Evolutionary conservation across 2,113 vertebrate genomes (phyloP).

Genomic region (Dasyurus viverrinus): DNA sequence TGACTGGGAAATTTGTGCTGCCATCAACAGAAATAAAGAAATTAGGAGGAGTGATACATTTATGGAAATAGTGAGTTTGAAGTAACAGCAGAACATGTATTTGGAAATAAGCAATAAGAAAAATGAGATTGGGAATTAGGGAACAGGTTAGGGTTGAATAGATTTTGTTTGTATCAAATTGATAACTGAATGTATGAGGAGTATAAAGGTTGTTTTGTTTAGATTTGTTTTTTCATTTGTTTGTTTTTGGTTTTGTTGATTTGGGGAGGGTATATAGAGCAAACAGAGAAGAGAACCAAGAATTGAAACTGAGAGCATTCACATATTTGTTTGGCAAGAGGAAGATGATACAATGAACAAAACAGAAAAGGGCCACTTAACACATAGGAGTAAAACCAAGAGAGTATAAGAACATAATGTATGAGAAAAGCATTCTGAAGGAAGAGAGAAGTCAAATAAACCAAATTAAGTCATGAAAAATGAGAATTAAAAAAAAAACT

Average conservation of each 20-base stretch:
- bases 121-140: neutral
- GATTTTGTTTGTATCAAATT: neutral
- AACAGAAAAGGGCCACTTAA: neutral
- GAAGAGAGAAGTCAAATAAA: neutral
- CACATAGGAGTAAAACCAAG: neutral
- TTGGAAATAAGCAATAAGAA: neutral
- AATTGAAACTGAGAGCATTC: neutral
- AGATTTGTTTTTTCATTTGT: neutral
- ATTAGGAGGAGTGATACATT: neutral
- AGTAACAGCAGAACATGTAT: neutral
- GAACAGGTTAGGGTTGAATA: neutral
- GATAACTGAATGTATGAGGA: neutral
- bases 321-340: neutral
- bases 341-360: neutral
- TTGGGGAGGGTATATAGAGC: neutral
- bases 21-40: neutral
- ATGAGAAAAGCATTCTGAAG: neutral
- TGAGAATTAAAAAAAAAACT: neutral
- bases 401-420: neutral
- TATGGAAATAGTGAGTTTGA: too few relatives aligned
- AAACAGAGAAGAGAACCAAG: neutral
- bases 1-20: neutral
- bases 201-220: neutral
- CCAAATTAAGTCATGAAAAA: neutral
- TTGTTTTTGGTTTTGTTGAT: neutral